Percentiles rank a stretch among this genome's conserved stretches.
phyloP scores from a whole-genome alignment of 1,140 invertebrate species.

The Hycleus cichorii region DNA sequence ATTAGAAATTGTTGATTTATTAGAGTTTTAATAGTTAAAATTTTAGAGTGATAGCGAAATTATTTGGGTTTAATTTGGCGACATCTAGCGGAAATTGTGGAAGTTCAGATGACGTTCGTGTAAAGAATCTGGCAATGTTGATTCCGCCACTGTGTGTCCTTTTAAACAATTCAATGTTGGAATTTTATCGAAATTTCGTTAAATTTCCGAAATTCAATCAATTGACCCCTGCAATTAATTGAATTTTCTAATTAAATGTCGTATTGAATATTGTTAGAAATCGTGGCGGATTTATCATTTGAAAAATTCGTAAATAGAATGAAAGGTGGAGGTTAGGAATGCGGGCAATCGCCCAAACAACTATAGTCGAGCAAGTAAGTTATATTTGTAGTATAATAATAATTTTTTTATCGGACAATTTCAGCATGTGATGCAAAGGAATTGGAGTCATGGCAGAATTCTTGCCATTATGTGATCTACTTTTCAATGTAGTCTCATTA shows the following conservation, averaged over 20 bases:
- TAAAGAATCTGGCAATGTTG: background rate
- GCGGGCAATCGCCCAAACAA: constrained; percentile 33
- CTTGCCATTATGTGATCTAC: constrained; percentile 77
- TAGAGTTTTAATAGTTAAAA: no score
- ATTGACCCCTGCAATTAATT: background rate
- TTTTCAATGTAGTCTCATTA: constrained; percentile 85
- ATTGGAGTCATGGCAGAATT: constrained; percentile 59
- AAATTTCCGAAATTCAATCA: background rate
- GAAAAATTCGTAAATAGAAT: constrained; percentile 17
- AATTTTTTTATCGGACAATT: constrained; percentile 7
- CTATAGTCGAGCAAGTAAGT: constrained; percentile 28
- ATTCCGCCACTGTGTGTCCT: constrained; percentile 13
- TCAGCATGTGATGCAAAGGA: constrained; percentile 29
- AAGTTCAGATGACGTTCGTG: no score
- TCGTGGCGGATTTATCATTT: no score
- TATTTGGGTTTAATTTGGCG: no score
- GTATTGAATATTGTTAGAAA: no score
- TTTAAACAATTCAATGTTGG: constrained; percentile 11
- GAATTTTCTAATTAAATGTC: background rate
- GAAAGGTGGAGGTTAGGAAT: constrained; percentile 38
- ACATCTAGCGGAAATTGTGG: no score
- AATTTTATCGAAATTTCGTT: no score
- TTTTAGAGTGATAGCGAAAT: no score
- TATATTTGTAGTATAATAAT: background rate
- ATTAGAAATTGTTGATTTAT: no score